These are phyloP conservation scores for Psylliodes chrysocephalus DNA, from an alignment of 2,888 invertebrate genomes.

Conservation along the genomic window DNA sequence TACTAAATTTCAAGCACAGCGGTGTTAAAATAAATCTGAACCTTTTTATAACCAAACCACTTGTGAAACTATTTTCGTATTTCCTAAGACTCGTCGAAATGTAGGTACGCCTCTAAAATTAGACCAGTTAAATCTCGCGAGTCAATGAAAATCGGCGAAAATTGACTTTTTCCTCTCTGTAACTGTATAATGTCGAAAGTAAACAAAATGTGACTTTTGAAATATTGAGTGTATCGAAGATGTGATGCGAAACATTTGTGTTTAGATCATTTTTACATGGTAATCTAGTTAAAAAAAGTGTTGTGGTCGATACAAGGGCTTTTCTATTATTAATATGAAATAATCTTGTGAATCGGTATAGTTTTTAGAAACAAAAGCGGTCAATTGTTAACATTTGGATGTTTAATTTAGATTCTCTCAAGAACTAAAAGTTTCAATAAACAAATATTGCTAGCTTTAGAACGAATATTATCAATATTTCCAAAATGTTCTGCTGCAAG, in stretches of 20 bases:
- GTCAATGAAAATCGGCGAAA: constrained; percentile 20
- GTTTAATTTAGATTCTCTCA: no score
- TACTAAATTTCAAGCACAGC: background rate
- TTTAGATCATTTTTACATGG: background rate
- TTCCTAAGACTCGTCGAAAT: constrained; percentile 26
- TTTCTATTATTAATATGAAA: no score
- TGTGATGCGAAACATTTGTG: background rate
- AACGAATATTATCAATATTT: no score
- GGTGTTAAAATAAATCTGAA: background rate
- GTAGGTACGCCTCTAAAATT: constrained; percentile 28
- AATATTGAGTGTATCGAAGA: constrained; percentile 10
- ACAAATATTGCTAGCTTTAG: no score
- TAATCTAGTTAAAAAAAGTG: background rate
- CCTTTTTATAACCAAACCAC: constrained; percentile 29
- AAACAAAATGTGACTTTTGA: constrained; percentile 13
- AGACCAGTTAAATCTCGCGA: constrained; percentile 13
- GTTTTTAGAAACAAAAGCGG: no score
- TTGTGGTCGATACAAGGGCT: no score
- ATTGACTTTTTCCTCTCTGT: constrained; percentile 17
- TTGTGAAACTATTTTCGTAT: constrained; percentile 37
- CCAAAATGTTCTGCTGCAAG: no score
- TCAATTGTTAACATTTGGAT: no score
- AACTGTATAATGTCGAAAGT: constrained; percentile 3
- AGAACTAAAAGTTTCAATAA: no score
- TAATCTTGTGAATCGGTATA: no score